phyloP scores from a whole-genome alignment of 2,113 vertebrate species.

The Petaurus breviceps region DNA sequence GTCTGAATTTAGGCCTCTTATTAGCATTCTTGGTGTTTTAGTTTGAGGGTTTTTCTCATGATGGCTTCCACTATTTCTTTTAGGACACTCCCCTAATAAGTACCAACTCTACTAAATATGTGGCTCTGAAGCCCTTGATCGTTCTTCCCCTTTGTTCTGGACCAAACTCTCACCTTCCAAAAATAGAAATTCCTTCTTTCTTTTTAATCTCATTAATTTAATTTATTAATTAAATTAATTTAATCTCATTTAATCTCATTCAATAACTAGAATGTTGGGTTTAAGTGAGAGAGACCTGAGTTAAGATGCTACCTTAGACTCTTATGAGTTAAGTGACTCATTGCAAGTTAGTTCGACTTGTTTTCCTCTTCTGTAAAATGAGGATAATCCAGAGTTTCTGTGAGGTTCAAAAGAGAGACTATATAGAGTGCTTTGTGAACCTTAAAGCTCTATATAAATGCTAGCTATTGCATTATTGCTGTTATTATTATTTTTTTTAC shows the following conservation, averaged over 20 bases:
- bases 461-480: neutral
- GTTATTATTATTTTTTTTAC: neutral
- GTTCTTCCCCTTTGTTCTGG: neutral
- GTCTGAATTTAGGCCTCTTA: neutral
- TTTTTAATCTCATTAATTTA: neutral
- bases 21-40: neutral
- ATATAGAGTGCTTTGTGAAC: neutral
- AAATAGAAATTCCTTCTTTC: neutral
- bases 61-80: neutral
- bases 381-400: neutral
- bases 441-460: neutral
- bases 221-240: no score
- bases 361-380: neutral
- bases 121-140: neutral
- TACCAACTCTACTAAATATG: neutral
- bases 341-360: neutral
- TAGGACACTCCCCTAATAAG: neutral
- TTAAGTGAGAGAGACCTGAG: neutral
- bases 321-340: neutral
- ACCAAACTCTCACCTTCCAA: neutral
- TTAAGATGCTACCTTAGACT: neutral
- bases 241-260: neutral
- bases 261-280: neutral
- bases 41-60: neutral
- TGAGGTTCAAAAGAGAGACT: neutral